Evolutionary conservation across 2,113 vertebrate species (phyloP), one percentile per base, ranked within the genome.

Genomic region (Ellobius talpinus): DNA sequence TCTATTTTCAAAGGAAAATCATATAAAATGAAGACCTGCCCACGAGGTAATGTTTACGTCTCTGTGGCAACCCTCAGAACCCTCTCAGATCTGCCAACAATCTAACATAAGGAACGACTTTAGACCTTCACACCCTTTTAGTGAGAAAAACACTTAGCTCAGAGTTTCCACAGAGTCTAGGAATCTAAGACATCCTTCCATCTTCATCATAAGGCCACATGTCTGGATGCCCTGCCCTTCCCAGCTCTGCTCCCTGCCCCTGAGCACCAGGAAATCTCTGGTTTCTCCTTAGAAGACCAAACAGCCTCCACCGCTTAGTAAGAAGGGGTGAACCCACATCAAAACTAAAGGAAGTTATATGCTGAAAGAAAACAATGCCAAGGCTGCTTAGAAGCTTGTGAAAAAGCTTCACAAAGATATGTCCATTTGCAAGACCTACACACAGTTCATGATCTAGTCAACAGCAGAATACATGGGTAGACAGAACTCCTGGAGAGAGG

Each of bases 31-130:
- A 95, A 93, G 91, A 52, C 70, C 74, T 93, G 45, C 87, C 70
- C 2, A n/a, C 92, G 96, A 97, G 94, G 93, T 94, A 90, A 96
- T 94, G 89, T 96, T 98, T 96, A 97, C 82, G 61, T 93, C 90
- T 96, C 95, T 91, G 66, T 95, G 58, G 87, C 68, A 93, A 91
- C 63, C 86, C 68, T 85, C 63, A 33, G 50, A 3, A 4, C 93
- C 94, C 89, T 33, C 90, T 89, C 87, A 88, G 95, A 93, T 97
- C 97, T 98, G 97, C 96, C 96, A 97, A 95, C 96, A 97, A 97
- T 98, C 96, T 97, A 97, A 98, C 96, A 97, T 97, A 97, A 97
- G 98, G 97, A 98, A 98, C 95, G 65, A 97, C 89, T 98, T 98
- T 96, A 97, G 96, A 98, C 96, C 94, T 96, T 97, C 97, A 97